Percentiles rank a stretch among this genome's conserved stretches.
Evolutionary conservation across 2,888 invertebrate genomes (phyloP).

Genomic region (Phengaris arion): DNA sequence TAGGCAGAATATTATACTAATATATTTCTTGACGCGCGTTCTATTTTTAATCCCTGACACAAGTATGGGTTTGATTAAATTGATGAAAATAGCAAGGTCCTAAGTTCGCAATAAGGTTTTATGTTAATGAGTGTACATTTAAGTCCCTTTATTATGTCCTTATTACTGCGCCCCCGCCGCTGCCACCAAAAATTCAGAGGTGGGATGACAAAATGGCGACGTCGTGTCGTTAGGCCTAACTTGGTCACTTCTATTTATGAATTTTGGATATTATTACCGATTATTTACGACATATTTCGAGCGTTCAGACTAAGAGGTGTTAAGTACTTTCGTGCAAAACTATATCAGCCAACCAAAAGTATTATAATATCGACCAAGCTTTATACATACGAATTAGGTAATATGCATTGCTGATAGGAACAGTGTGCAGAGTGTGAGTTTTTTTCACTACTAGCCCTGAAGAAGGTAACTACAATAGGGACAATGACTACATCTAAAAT

Average conservation of each 20-base stretch:
- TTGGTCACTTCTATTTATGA: slow-evolving; percentile 13
- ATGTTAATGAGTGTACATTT: slow-evolving; percentile 7
- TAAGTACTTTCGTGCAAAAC: neutral
- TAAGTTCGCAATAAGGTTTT: slow-evolving; percentile 7
- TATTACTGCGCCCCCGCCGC: slow-evolving; percentile 1
- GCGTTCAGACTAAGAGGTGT: neutral
- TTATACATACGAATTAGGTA: no score
- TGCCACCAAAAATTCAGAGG: neutral
- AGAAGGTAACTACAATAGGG: no score
- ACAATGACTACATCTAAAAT: no score
- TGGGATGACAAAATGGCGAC: slow-evolving; percentile 17
- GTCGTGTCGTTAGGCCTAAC: slow-evolving; percentile 21
- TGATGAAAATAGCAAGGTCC: neutral
- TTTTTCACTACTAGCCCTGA: no score
- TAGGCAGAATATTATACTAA: neutral
- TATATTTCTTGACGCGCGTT: neutral
- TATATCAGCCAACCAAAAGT: neutral
- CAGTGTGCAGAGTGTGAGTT: no score
- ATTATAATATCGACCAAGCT: neutral
- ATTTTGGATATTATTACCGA: neutral
- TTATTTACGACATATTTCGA: neutral
- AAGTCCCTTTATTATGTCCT: slow-evolving; percentile 9
- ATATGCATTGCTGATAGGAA: no score
- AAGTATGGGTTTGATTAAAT: no score
- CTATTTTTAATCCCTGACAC: neutral